Evolutionary conservation across 2,797 vertebrate species (phyloP), one percentile per base, ranked within the genome.

Genomic region (Parambassis ranga): DNA sequence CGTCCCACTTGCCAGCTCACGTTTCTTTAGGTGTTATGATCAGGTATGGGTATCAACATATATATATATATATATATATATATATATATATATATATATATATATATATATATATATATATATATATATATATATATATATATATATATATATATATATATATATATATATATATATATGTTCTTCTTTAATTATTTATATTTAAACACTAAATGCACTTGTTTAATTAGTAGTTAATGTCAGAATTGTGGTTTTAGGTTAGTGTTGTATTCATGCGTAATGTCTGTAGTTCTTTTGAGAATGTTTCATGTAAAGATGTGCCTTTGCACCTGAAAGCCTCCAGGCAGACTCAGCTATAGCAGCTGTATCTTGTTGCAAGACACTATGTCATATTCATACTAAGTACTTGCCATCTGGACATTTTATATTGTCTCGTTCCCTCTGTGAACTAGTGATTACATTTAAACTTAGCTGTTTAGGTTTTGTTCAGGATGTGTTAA

Each of bases 251-350:
- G 33, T n/a, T 32, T 14, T 35, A 35, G 15, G 23, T 46, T 6
- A 30, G 4, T 53, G 19, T 46, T 42, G 32, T 19, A 20, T 55
- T 22, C 20, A 22, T 69, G 19, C 52, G 47, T 32, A 27, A 61
- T 49, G 20, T 43, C 2, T 31, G 44, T 6, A 24, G 47, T 31
- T 64, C 16, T 37, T 63, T 23, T 59, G 50, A 52, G 65, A 35
- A 35, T 69, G 22, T 18, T 18, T 20, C 46, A 41, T 46, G 58
- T 65, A 48, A 61, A 22, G 71, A 75, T 47, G 41, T 46, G 68
- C 49, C 50, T 58, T 42, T 66, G 76, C 77, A 85, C 70, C 69
- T 86, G 80, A 75, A 73, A 52, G 74, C 82, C 79, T 39, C 53
- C 1, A 51, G 73, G 61, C 52, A 31, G 56, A 50, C 55, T 55